Conservation (phyloP, 1,140 invertebrate genomes). For the Probaryconus sp. region DNA sequence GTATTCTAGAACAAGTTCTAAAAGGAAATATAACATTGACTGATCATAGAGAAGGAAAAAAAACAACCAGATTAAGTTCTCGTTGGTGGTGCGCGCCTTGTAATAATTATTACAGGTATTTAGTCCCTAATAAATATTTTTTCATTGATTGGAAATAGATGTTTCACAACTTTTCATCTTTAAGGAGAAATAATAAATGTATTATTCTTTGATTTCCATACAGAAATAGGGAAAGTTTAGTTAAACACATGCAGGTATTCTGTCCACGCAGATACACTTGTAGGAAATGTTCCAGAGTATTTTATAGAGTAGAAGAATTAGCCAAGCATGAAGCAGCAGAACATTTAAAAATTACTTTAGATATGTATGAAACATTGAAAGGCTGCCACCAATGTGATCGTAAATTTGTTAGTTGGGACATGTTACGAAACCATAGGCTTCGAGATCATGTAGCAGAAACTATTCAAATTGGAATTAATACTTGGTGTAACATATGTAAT, state of each 20-base stretch:
- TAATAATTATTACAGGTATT: slow-evolving; percentile 69
- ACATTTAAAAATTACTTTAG: slow-evolving; percentile 67
- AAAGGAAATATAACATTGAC: slow-evolving; percentile 68
- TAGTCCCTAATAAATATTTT: not conserved
- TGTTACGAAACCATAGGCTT: slow-evolving; percentile 69
- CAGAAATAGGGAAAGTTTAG: slow-evolving; percentile 66
- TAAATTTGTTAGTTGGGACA: slow-evolving; percentile 71
- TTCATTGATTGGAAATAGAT: not conserved
- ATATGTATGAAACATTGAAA: slow-evolving; percentile 63
- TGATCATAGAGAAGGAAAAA: slow-evolving; percentile 62
- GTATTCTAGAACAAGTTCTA: slow-evolving; percentile 69
- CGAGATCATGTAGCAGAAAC: slow-evolving; percentile 64
- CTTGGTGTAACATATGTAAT: slow-evolving; percentile 69
- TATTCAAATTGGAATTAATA: slow-evolving; percentile 60
- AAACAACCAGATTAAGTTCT: slow-evolving; percentile 58
- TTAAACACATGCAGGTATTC: slow-evolving; percentile 67
- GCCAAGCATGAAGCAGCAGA: slow-evolving; percentile 67
- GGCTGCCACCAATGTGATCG: slow-evolving; percentile 69
- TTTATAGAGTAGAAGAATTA: slow-evolving; percentile 65
- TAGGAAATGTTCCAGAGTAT: slow-evolving; percentile 64
- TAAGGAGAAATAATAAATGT: not conserved
- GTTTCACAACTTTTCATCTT: slow-evolving; percentile 6
- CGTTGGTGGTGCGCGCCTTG: slow-evolving; percentile 71
- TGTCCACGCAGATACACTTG: slow-evolving; percentile 68
- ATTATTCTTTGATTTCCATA: slow-evolving; percentile 10